Conservation (phyloP, 1,140 invertebrate genomes). For the Zaprionus davidi region DNA sequence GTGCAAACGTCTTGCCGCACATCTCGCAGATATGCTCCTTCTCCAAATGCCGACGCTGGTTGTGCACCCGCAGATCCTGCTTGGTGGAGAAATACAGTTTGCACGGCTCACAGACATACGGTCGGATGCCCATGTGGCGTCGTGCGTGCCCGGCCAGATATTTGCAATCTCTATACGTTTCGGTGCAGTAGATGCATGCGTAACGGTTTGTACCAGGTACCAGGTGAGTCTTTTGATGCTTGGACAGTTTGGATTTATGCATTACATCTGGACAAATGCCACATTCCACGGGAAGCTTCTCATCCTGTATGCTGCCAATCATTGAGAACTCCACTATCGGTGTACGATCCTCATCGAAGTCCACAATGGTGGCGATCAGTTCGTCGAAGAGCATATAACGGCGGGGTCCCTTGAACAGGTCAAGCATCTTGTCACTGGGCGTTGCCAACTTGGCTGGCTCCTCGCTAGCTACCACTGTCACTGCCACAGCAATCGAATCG, state of each 20-base stretch:
- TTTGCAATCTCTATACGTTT: slow-evolving; percentile 77
- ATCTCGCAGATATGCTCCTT: slow-evolving; percentile 81
- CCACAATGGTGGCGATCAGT: slow-evolving; percentile 75
- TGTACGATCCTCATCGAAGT: slow-evolving; percentile 71
- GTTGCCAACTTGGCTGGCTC: slow-evolving; percentile 33
- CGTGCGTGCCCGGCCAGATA: slow-evolving; percentile 77
- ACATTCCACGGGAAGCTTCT: slow-evolving; percentile 74
- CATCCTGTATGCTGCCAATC: slow-evolving; percentile 53
- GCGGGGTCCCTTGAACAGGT: slow-evolving; percentile 64
- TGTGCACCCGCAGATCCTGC: slow-evolving; percentile 75
- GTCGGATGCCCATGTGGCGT: slow-evolving; percentile 78
- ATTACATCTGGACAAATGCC: slow-evolving; percentile 81
- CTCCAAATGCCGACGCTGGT: slow-evolving; percentile 72
- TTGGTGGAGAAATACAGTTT: slow-evolving; percentile 79
- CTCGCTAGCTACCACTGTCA: slow-evolving; percentile 8
- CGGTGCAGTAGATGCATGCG: slow-evolving; percentile 73
- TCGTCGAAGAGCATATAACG: slow-evolving; percentile 78
- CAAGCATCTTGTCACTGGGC: slow-evolving; percentile 67
- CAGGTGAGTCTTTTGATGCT: slow-evolving; percentile 73
- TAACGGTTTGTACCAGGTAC: slow-evolving; percentile 74
- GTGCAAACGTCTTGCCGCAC: slow-evolving; percentile 77
- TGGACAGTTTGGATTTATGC: slow-evolving; percentile 64
- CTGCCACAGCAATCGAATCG: not conserved
- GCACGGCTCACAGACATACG: slow-evolving; percentile 75
- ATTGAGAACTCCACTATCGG: slow-evolving; percentile 80